These are phyloP conservation scores for Pseudolaguvia tuberculata DNA, from an alignment of 2,113 vertebrate genomes.

Conservation along the genomic window DNA sequence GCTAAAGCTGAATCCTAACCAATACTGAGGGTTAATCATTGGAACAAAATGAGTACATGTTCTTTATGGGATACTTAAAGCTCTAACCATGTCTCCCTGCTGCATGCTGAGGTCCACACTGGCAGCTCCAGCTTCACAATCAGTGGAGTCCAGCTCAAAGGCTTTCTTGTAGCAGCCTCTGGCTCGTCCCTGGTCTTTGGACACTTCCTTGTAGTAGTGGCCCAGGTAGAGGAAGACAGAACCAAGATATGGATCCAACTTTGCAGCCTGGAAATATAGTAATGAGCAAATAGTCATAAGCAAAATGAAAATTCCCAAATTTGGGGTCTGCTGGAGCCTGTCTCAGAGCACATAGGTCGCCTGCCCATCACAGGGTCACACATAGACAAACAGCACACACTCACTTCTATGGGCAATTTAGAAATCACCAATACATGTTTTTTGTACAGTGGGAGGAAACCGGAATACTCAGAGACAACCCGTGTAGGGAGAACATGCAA, in stretches of 20 bases:
- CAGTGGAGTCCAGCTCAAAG: conserved; percentile 80
- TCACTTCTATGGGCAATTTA: too few species aligned
- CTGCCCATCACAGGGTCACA: too few species aligned
- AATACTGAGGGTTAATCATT: background rate
- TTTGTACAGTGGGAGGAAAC: too few species aligned
- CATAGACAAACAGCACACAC: too few species aligned
- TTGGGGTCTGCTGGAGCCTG: too few species aligned
- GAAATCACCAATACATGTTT: too few species aligned
- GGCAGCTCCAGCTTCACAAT: conserved; percentile 83
- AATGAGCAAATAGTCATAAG: background rate
- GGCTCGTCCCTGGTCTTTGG: conserved; percentile 78
- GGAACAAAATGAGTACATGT: background rate
- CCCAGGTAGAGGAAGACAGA: conserved; percentile 84
- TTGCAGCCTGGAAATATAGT: conserved; percentile 77
- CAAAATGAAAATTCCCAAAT: too few species aligned
- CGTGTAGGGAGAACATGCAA: too few species aligned
- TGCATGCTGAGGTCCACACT: conserved; percentile 86
- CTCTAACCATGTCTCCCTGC: conserved; percentile 81
- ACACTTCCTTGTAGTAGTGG: conserved; percentile 83
- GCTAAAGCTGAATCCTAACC: conserved; percentile 80
- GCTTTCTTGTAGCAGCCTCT: conserved; percentile 91
- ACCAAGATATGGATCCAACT: conserved; percentile 79
- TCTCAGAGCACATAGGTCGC: too few species aligned
- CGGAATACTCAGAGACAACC: too few species aligned
- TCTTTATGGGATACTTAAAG: background rate